phyloP scores from a whole-genome alignment of 2,113 vertebrate genomes.

The Phalacrocorax pelagicus region DNA sequence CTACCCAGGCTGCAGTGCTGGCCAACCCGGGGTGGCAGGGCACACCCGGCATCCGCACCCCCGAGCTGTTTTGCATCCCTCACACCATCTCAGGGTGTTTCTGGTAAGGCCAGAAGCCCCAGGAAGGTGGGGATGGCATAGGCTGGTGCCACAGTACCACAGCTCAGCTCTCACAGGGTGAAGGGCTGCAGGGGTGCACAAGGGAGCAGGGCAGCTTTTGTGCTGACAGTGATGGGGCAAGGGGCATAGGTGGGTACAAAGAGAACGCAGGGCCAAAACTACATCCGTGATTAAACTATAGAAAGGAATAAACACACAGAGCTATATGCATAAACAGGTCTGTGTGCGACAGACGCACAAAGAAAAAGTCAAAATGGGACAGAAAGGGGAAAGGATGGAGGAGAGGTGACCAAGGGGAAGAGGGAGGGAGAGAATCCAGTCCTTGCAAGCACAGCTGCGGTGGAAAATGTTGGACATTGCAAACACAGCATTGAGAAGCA shows the following conservation, averaged over 20 bases:
- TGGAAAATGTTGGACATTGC: not conserved
- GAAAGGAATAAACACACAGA: not conserved
- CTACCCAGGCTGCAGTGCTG: not conserved
- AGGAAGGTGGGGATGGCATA: not conserved
- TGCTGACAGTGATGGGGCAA: not conserved
- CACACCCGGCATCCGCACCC: rapidly evolving
- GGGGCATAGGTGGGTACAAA: not conserved
- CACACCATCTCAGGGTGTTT: not conserved
- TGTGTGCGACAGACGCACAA: not conserved
- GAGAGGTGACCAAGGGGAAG: not conserved
- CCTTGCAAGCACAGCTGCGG: not conserved
- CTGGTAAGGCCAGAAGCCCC: not conserved
- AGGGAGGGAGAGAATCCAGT: not conserved
- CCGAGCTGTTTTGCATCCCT: too few relatives aligned
- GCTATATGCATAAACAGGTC: rapidly evolving
- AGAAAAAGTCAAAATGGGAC: not conserved
- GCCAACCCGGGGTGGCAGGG: not conserved
- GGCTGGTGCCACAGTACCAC: not conserved
- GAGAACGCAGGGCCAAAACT: not conserved
- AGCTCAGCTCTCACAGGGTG: not conserved
- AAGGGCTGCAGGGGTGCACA: not conserved
- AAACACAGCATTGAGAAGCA: not conserved
- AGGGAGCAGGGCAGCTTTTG: not conserved
- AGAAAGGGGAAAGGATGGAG: not conserved
- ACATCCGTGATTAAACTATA: not conserved